Percentiles rank a stretch among this genome's conserved stretches.
Evolutionary conservation across 2,113 vertebrate genomes (phyloP).

Genomic region (Galemys pyrenaicus): DNA sequence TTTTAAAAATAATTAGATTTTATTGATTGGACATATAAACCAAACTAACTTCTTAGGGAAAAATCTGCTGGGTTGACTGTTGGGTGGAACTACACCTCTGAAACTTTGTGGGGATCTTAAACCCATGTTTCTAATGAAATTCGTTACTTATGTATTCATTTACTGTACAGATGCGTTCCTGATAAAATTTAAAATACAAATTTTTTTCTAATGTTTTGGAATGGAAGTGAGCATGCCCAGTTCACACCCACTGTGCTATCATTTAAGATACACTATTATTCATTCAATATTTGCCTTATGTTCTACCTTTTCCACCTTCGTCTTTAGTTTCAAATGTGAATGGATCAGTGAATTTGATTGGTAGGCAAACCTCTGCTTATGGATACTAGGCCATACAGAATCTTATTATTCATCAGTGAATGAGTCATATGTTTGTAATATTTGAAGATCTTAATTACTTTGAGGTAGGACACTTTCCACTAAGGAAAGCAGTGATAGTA

Average conservation of each 20-base stretch:
- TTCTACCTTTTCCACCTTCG: neutral
- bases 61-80: neutral
- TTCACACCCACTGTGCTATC: too few species aligned
- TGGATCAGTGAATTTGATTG: slow-evolving; percentile 43
- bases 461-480: neutral
- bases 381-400: neutral
- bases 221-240: neutral
- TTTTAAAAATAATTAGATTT: slow-evolving; percentile 20
- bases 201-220: slow-evolving; percentile 28
- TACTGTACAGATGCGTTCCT: neutral
- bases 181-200: slow-evolving; percentile 19
- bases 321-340: slow-evolving; percentile 7
- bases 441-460: neutral
- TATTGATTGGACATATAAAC: slow-evolving; percentile 25
- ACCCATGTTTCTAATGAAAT: slow-evolving; percentile 32
- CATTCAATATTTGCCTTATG: slow-evolving; percentile 6
- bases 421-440: neutral
- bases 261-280: slow-evolving; percentile 40
- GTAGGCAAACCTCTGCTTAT: slow-evolving; percentile 5
- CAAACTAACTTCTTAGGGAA: slow-evolving; percentile 33
- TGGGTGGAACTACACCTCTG: neutral
- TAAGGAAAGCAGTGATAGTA: neutral
- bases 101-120: slow-evolving; percentile 26
- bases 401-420: neutral
- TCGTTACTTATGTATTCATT: neutral